A percentile compares a stretch with the other conserved stretches of the same genome.
Evolutionary conservation across 2,113 vertebrate species (phyloP).

Genomic region (Corydoras maculifer): DNA sequence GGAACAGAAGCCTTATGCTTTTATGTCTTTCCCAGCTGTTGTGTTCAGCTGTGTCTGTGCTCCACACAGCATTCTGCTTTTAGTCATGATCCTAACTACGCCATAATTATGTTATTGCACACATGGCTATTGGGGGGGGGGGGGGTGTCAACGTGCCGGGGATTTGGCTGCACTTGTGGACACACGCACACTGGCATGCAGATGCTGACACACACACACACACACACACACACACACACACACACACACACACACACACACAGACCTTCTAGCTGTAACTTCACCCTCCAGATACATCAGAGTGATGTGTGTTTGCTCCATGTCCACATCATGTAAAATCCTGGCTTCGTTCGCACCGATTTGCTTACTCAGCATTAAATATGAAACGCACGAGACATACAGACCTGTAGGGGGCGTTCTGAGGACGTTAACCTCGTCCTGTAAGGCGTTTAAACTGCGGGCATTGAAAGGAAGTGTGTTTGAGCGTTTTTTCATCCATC

Average conservation of each 20-base stretch:
- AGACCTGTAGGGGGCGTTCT: too few relatives aligned
- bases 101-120: slow-evolving; percentile 96
- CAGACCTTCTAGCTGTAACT: slow-evolving; percentile 92
- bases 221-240: background rate
- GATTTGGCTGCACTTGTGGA: slow-evolving; percentile 80
- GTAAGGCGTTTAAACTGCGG: too few relatives aligned
- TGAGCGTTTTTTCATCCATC: too few relatives aligned
- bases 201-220: slow-evolving; percentile 12
- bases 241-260: background rate
- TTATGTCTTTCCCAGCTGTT: slow-evolving; percentile 13
- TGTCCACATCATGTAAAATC: slow-evolving; percentile 49
- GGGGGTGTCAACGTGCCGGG: slow-evolving; percentile 80
- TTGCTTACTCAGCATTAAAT: slow-evolving; percentile 18
- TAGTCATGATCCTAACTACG: slow-evolving; percentile 98
- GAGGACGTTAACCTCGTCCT: too few relatives aligned
- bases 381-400: slow-evolving; percentile 15
- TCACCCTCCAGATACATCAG: slow-evolving; percentile 63
- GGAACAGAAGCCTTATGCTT: background rate
- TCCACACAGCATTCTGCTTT: slow-evolving; percentile 92
- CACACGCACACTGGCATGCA: slow-evolving; percentile 19
- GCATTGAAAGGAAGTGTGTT: too few relatives aligned
- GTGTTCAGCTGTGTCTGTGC: slow-evolving; percentile 73
- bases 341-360: background rate
- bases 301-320: background rate
- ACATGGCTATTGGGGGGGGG: slow-evolving; percentile 89